Evolutionary conservation across 2,797 vertebrate species (phyloP).

Genomic region (Coregonus sp.): DNA sequence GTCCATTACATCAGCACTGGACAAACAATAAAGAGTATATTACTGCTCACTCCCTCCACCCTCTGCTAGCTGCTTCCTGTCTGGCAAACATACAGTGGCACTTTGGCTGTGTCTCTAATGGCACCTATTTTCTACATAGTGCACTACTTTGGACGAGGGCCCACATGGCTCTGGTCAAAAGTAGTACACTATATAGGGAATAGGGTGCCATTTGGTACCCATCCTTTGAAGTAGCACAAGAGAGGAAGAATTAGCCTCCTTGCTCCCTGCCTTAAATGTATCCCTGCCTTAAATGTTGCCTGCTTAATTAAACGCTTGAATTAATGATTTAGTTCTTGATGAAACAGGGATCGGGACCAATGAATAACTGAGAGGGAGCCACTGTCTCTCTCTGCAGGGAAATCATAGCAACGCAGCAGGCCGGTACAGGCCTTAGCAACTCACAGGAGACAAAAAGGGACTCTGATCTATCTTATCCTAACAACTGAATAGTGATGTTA

Average conservation of each 20-base stretch:
- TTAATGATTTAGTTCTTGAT: slow-evolving; percentile 57
- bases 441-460: not conserved
- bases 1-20: not conserved
- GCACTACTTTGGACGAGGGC: no score
- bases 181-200: not conserved
- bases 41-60: no score
- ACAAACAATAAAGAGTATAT: no score
- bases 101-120: not conserved
- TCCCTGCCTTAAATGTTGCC: slow-evolving; percentile 42
- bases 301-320: slow-evolving; percentile 56
- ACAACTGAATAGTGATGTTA: not conserved
- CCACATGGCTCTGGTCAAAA: not conserved
- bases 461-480: no score
- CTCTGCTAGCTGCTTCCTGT: no score
- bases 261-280: slow-evolving; percentile 38
- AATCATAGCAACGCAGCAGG: not conserved
- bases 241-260: not conserved
- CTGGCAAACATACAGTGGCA: no score
- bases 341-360: slow-evolving; percentile 42
- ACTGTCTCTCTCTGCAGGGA: slow-evolving; percentile 10
- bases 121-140: no score
- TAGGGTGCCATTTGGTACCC: not conserved
- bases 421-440: not conserved
- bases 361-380: slow-evolving; percentile 39
- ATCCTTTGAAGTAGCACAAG: slow-evolving; percentile 20